A percentile compares a stretch with the other conserved stretches of the same genome.
phyloP scores from a whole-genome alignment of 2,797 vertebrate species.

The Sebastes iracundus region DNA sequence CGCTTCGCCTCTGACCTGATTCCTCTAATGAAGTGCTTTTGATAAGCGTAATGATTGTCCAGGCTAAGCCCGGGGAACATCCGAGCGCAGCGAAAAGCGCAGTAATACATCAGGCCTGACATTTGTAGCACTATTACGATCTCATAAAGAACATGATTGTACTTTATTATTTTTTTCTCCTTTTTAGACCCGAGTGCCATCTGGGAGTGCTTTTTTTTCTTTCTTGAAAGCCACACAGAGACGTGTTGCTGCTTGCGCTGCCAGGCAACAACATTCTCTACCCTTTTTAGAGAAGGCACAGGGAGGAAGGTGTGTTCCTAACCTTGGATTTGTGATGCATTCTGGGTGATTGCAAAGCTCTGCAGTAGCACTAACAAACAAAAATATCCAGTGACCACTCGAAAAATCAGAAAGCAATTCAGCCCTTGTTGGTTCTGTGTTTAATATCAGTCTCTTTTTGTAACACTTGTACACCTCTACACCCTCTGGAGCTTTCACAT shows the following conservation, averaged over 20 bases:
- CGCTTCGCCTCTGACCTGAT: slow-evolving; percentile 60
- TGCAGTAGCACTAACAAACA: background rate
- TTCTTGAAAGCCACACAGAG: slow-evolving; percentile 25
- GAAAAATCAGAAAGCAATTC: background rate
- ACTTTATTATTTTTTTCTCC: slow-evolving; percentile 49
- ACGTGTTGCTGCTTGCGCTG: slow-evolving; percentile 20
- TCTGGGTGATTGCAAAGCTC: slow-evolving; percentile 9
- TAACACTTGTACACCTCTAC: background rate
- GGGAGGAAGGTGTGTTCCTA: background rate
- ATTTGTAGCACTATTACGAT: slow-evolving; percentile 70
- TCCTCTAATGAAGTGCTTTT: slow-evolving; percentile 69
- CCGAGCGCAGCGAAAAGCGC: slow-evolving; percentile 31
- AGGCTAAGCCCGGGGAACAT: slow-evolving; percentile 48
- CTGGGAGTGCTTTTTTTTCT: slow-evolving; percentile 29
- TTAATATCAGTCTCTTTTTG: background rate
- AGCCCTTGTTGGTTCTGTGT: background rate
- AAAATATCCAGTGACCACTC: background rate
- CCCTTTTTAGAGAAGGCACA: slow-evolving; percentile 1
- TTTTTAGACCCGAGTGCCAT: slow-evolving; percentile 45
- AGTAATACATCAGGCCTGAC: slow-evolving; percentile 68
- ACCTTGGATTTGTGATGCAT: slow-evolving; percentile 14
- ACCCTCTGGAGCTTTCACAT: background rate
- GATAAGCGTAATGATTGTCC: slow-evolving; percentile 64
- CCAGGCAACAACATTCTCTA: slow-evolving; percentile 44
- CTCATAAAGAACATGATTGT: slow-evolving; percentile 63